These are phyloP conservation scores for Eueremaeus valkanovi DNA, from an alignment of 2,888 invertebrate species.

Conservation along the genomic window DNA sequence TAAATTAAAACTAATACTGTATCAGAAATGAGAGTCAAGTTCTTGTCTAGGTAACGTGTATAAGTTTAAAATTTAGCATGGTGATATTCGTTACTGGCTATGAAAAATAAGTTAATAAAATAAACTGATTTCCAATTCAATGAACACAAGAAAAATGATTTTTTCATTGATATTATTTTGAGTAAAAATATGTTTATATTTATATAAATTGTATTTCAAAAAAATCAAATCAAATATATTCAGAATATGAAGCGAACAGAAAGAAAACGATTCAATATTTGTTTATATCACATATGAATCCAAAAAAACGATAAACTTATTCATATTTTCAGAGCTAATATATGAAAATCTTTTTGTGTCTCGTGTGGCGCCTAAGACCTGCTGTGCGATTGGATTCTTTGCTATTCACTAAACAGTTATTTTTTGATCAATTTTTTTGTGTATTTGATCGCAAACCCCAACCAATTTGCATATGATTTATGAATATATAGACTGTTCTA, in stretches of 20 bases:
- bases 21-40: too few species aligned
- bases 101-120: too few species aligned
- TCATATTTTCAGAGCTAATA: not conserved
- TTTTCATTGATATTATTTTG: too few species aligned
- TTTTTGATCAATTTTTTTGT: too few species aligned
- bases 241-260: not conserved
- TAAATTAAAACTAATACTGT: too few species aligned
- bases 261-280: not conserved
- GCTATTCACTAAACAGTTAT: too few species aligned
- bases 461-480: not conserved
- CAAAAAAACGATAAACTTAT: not conserved
- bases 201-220: not conserved
- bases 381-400: not conserved
- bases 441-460: not conserved
- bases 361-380: constrained; percentile 5
- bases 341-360: not conserved
- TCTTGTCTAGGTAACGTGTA: too few species aligned
- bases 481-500: not conserved
- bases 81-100: too few species aligned
- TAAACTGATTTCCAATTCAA: too few species aligned
- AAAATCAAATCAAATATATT: not conserved
- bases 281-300: not conserved
- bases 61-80: too few species aligned
- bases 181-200: too few species aligned
- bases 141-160: too few species aligned